phyloP scores from a whole-genome alignment of 2,797 vertebrate species.

The Cyclura pinguis region DNA sequence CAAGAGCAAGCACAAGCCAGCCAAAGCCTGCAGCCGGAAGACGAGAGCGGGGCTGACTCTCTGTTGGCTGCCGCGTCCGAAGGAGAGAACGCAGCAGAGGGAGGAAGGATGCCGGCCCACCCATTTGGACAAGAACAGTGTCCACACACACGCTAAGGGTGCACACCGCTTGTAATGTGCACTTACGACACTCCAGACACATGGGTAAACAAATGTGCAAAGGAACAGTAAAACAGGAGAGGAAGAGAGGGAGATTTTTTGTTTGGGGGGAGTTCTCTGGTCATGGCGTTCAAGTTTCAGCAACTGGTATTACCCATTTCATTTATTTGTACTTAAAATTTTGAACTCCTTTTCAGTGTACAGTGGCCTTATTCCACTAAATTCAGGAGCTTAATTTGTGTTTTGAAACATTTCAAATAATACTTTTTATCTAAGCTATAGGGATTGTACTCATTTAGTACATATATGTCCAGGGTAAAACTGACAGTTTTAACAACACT shows the following conservation, averaged over 20 bases:
- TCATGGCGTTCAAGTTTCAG: not conserved
- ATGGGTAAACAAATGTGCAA: not conserved
- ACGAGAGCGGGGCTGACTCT: not conserved
- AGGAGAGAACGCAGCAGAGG: not conserved
- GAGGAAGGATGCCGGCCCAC: not conserved
- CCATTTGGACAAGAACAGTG: too few relatives aligned
- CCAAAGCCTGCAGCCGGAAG: not conserved
- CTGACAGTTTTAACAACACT: not conserved
- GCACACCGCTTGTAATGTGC: not conserved
- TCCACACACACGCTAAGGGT: not conserved
- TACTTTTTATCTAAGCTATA: not conserved
- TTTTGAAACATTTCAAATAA: conserved; percentile 16
- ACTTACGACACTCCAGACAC: not conserved
- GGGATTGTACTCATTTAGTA: not conserved
- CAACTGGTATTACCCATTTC: not conserved
- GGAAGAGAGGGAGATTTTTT: too few relatives aligned
- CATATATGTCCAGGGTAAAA: not conserved
- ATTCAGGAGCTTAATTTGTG: not conserved
- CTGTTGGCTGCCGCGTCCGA: not conserved
- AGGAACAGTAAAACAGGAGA: not conserved
- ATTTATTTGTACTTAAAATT: not conserved
- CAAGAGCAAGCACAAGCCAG: not conserved
- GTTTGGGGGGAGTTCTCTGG: not conserved
- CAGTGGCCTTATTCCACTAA: not conserved
- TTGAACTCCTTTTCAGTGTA: not conserved